Base-by-base conservation (phyloP, 1,140 invertebrate genomes). In the Caerostris extrusa region DNA sequence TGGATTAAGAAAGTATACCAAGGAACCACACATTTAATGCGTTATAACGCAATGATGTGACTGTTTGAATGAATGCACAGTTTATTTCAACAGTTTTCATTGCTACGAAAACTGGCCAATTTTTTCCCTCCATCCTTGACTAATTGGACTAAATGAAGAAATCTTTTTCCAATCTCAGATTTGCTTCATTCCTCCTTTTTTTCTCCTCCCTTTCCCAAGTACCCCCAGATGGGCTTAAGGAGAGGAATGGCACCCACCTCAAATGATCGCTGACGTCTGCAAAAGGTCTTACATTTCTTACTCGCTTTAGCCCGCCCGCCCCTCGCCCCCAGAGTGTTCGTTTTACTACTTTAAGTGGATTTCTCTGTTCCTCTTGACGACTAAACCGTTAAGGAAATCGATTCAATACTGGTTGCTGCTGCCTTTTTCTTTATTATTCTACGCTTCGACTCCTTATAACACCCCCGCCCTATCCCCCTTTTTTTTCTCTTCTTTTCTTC, bases 341-440 rank as follows among this genome's bases (percentile, higher is more conserved):
- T 93, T 93, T 93, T 93, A 93, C 83, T 93, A 61, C 91, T 93
- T 87, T 93, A 93, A 93, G 91, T 93, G 91, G 91, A 93, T 93
- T 93, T 93, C 91, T 93, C 82, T 93, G 91, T 93, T 93, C 91
- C 58, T 50, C 67, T 69, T 93, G 91, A 93, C 91, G 91, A 93
- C 82, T 93, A 93, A 93, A 93, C 91, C 91, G 91, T 93, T 85
- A 93, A 71, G 83, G 91, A 71, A 86, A 93, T 93, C 91, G 91
- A 93, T 93, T 93, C 91, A n/a, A 93, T 61, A 91, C 56, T 91
- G 61, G 17, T 7, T 7, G 61, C 34, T 34, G 34, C 34, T 34
- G 34, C 34, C 69, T 34, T 34, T 50, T 77, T 34, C 12, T 61
- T 53, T 56, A 34, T 85, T 85, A 53, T 57, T 17, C 17, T 55